Evolutionary conservation across 2,888 invertebrate species (phyloP).

Genomic region (Amorpha juglandis): DNA sequence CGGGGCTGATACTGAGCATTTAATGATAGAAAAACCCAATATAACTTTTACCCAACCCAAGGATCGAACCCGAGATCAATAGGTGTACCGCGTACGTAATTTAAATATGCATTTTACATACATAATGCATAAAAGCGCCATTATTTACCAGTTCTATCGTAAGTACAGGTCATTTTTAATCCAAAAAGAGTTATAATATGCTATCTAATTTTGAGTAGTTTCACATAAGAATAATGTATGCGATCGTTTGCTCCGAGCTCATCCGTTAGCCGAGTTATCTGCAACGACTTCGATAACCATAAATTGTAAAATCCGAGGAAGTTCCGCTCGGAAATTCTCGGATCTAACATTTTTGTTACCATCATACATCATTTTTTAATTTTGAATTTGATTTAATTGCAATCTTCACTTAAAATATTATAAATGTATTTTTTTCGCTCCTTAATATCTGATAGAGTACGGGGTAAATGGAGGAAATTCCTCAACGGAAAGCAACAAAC

Average conservation of each 20-base stretch:
- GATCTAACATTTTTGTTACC: conserved; percentile 42
- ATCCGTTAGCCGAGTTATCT: conserved; percentile 53
- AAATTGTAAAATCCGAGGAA: conserved; percentile 29
- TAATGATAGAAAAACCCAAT: too few species aligned
- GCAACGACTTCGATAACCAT: conserved; percentile 53
- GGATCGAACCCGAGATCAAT: too few species aligned
- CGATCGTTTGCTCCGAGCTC: conserved; percentile 41
- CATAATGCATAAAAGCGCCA: background rate
- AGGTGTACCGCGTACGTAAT: too few species aligned
- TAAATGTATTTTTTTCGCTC: too few species aligned
- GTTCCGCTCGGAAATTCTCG: conserved; percentile 38
- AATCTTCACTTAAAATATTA: too few species aligned
- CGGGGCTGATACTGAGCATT: too few species aligned
- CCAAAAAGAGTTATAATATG: conserved; percentile 31
- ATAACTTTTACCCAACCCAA: too few species aligned
- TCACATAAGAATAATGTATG: conserved; percentile 41
- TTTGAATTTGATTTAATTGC: conserved; percentile 17
- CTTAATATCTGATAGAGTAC: too few species aligned
- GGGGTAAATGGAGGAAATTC: too few species aligned
- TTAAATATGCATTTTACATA: too few species aligned
- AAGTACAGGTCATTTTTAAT: conserved; percentile 35
- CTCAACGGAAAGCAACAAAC: too few species aligned
- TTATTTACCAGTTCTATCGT: conserved; percentile 14
- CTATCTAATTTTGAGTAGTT: conserved; percentile 42
- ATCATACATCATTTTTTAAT: conserved; percentile 44